Percentiles rank a stretch among this genome's conserved stretches.
Conservation (phyloP, 2,797 vertebrate genomes). For the Eospalax fontanierii region DNA sequence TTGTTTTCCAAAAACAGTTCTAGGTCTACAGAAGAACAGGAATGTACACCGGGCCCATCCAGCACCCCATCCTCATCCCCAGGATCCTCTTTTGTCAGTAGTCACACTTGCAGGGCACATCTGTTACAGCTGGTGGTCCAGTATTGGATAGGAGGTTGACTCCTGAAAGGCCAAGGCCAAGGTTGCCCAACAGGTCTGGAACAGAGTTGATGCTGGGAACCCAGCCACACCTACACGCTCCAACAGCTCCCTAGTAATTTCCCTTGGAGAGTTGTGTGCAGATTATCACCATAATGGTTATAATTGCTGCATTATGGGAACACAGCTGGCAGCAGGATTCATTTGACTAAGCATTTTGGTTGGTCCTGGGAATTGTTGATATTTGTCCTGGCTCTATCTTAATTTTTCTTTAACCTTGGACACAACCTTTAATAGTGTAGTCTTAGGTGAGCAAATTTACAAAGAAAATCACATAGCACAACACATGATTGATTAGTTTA, state of each 20-base stretch:
- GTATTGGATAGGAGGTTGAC: background rate
- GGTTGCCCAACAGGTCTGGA: background rate
- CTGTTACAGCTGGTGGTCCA: background rate
- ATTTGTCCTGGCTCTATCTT: constrained; percentile 29
- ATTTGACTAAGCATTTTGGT: constrained; percentile 46
- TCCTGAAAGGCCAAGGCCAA: constrained; percentile 24
- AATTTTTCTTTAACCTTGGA: background rate
- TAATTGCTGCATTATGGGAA: constrained; percentile 49
- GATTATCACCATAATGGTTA: constrained; percentile 65
- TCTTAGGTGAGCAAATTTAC: background rate
- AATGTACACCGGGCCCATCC: background rate
- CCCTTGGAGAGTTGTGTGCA: constrained; percentile 52
- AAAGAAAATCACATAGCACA: background rate
- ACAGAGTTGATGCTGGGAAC: background rate
- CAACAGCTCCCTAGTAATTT: constrained; percentile 48
- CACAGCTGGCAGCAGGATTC: background rate
- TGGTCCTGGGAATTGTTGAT: background rate
- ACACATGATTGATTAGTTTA: background rate
- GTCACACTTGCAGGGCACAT: background rate
- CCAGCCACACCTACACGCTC: background rate
- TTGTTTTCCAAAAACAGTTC: background rate
- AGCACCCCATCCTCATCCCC: background rate
- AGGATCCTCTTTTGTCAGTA: background rate
- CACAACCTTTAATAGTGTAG: background rate
- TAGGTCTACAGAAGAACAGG: background rate